A percentile compares a stretch with the other conserved stretches of the same genome.
phyloP scores from a whole-genome alignment of 2,888 invertebrate species.

The Onthophagus sagittarius region DNA sequence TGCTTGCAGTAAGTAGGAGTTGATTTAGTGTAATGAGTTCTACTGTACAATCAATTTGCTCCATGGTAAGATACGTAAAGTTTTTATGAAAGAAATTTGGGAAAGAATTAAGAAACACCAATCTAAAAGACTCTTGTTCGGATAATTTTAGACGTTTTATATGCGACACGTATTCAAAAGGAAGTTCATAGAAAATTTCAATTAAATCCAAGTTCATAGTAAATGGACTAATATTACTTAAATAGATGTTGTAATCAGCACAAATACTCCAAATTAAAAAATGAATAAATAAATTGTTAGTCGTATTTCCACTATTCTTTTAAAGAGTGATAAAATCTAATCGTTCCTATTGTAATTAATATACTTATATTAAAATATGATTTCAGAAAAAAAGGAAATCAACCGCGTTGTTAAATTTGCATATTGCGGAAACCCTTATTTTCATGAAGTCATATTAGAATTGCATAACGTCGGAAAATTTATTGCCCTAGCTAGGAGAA shows the following conservation, averaged over 20 bases:
- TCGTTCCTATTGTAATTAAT: background rate
- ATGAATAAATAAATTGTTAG: background rate
- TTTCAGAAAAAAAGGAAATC: background rate
- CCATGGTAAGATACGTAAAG: conserved; percentile 21
- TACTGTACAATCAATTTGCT: conserved; percentile 1
- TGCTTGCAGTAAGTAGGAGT: background rate
- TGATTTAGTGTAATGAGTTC: background rate
- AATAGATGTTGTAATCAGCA: background rate
- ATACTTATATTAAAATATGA: background rate
- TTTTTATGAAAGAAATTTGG: background rate
- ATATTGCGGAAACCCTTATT: background rate
- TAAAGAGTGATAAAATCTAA: background rate
- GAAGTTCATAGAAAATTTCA: background rate
- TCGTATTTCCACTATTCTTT: background rate
- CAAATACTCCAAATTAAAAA: background rate
- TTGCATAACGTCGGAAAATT: background rate
- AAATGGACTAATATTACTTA: background rate
- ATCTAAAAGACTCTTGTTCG: conserved; percentile 25
- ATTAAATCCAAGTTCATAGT: background rate
- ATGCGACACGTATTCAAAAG: background rate
- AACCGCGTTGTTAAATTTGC: background rate
- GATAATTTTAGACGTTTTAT: conserved; percentile 19
- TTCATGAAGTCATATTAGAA: background rate
- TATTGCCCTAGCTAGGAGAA: background rate
- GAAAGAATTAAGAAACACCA: conserved; percentile 21